Percentiles rank a stretch among this genome's conserved stretches.
Conservation (phyloP, 1,140 invertebrate species). For the Babylonia areolata region DNA sequence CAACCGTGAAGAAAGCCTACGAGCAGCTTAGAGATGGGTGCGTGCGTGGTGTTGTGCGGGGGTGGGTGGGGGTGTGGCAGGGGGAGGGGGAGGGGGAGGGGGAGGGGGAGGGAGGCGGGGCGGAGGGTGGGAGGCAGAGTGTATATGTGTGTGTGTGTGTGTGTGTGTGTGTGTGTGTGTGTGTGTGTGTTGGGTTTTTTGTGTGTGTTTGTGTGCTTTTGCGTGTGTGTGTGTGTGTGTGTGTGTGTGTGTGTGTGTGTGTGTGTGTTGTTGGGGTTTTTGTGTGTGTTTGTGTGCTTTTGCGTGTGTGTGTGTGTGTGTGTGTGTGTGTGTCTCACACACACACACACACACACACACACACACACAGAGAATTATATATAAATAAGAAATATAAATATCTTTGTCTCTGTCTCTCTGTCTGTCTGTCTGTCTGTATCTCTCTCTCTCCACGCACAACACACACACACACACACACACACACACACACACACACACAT, state of each 20-base stretch:
- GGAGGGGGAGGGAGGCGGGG: no score
- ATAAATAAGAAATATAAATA: no score
- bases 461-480: no score
- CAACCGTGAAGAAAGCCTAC: constrained; percentile 49
- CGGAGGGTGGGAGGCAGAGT: constrained; percentile 46
- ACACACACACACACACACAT: no score
- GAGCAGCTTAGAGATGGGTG: constrained; percentile 55
- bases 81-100: constrained; percentile 41
- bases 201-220: not conserved
- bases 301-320: constrained; percentile 44
- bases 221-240: constrained; percentile 7
- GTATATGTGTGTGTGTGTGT: constrained; percentile 21
- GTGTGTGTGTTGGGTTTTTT: not conserved
- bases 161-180: constrained; percentile 39
- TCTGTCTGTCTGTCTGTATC: no score
- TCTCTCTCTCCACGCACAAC: no score
- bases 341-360: no score
- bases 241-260: constrained; percentile 45
- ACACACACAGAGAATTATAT: no score
- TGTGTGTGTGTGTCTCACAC: not conserved
- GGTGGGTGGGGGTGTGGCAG: constrained; percentile 39
- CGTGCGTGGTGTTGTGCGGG: constrained; percentile 31
- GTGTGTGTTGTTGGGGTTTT: constrained; percentile 38
- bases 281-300: no score
- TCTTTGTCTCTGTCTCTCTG: no score